A percentile compares a stretch with the other conserved stretches of the same genome.
These are phyloP conservation scores for Ardeotis arabs DNA, from an alignment of 2,113 vertebrate genomes.

Conservation along the genomic window DNA sequence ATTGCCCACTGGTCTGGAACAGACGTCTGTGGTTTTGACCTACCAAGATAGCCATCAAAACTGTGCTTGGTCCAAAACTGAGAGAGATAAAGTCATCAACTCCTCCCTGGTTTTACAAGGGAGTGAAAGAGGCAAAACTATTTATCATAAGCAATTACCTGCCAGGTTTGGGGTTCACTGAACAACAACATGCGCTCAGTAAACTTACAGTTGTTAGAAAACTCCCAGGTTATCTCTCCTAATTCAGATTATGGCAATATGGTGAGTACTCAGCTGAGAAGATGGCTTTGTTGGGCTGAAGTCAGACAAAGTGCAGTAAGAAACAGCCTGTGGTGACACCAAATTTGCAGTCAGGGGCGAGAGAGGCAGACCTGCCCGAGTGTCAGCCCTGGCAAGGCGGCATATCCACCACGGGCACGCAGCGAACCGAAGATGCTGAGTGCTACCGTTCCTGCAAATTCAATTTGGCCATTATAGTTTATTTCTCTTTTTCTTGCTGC, in stretches of 20 bases:
- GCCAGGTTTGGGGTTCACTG: not conserved
- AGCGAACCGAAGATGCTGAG: not conserved
- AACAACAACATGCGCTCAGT: not conserved
- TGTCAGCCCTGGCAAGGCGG: not conserved
- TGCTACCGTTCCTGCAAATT: not conserved
- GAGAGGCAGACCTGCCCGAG: not conserved
- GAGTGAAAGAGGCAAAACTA: not conserved
- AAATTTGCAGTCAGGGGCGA: not conserved
- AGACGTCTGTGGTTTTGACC: not conserved
- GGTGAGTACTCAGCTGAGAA: not conserved
- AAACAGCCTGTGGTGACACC: not conserved
- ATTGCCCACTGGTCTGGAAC: not conserved
- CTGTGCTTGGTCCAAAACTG: not conserved
- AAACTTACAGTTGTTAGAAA: not conserved
- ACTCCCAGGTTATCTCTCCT: not conserved
- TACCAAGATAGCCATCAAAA: not conserved
- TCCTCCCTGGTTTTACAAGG: not conserved
- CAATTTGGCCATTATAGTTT: not conserved
- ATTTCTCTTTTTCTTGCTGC: not conserved
- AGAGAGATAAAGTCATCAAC: not conserved
- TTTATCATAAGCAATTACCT: not conserved
- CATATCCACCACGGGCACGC: not conserved
- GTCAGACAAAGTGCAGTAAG: not conserved
- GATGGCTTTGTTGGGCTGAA: not conserved
- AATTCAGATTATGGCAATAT: not conserved